Base-by-base conservation (phyloP, 1,140 invertebrate species). In the Capitella teleta region DNA sequence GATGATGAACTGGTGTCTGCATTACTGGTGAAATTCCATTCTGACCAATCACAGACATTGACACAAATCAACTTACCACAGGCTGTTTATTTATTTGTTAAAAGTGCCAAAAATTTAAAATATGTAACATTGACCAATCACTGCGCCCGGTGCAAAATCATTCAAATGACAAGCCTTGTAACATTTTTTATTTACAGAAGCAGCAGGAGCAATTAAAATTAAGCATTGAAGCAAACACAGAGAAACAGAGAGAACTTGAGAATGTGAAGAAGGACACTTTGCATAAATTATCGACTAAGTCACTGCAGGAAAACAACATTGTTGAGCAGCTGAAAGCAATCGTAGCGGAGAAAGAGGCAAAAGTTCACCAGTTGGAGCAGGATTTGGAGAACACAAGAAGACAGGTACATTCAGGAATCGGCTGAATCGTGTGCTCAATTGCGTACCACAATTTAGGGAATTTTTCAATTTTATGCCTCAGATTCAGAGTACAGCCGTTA, bases 1-100 rank as follows among this genome's bases (percentile, higher is more conserved):
- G 68, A 70, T 49, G 61, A 70, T 57, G 66, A 70, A 49, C 55
- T 70, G 14, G 64, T 70, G 30, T 49, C 60, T 19, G 63, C 63
- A 40, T 45, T 70, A 6, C 60, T 70, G 58, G 66, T 68, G 47
- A 57, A 56, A 53, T 28, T 14, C 8, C n/a, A 37, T 18, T 40
- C 38, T 12, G 38, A 40, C n/a, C 19, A 21, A 21, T 40, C 8
- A 40, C 25, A 18, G n/a, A n/a, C n/a, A n/a, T n/a, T n/a, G n/a
- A n/a, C n/a, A n/a, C n/a, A n/a, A n/a, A n/a, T n/a, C n/a, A n/a
- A n/a, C n/a, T n/a, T n/a, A n/a, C n/a, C n/a, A n/a, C n/a, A n/a
- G n/a, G n/a, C n/a, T n/a, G 32, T n/a, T n/a, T 34, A n/a, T 34
- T n/a, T 34, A 34, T 34, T n/a, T 34, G 32, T n/a, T n/a, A n/a